These are phyloP conservation scores for Pterobdella sp. DNA, from an alignment of 2,888 invertebrate genomes.

Conservation along the genomic window DNA sequence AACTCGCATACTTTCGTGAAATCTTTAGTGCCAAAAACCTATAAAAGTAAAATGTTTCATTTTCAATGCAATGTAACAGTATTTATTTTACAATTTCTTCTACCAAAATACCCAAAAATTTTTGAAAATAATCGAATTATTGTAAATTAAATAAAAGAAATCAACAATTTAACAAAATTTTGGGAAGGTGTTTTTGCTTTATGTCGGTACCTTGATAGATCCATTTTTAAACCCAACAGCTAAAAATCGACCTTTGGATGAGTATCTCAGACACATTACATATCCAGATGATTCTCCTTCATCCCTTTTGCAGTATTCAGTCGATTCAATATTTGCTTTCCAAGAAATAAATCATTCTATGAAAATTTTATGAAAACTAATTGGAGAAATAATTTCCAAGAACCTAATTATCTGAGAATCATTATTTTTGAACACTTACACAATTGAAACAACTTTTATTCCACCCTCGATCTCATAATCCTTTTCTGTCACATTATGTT, in stretches of 20 bases:
- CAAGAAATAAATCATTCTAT: too few relatives aligned
- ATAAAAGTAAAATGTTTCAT: too few relatives aligned
- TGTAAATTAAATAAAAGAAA: background rate
- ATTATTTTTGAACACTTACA: background rate
- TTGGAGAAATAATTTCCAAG: too few relatives aligned
- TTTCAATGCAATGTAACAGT: background rate
- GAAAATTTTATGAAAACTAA: too few relatives aligned
- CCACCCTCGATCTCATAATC: background rate
- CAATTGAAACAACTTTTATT: background rate
- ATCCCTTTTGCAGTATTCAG: too few relatives aligned
- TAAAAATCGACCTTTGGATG: background rate
- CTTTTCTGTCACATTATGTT: background rate
- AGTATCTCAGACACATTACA: slow-evolving; percentile 6
- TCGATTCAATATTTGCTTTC: too few relatives aligned
- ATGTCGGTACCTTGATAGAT: slow-evolving; percentile 1
- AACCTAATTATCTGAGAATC: background rate
- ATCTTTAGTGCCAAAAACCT: background rate
- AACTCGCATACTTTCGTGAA: background rate
- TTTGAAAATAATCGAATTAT: background rate
- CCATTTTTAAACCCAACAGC: slow-evolving; percentile 7
- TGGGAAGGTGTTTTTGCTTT: too few relatives aligned
- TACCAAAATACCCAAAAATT: too few relatives aligned
- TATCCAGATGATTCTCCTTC: background rate
- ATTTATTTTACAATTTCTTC: too few relatives aligned
- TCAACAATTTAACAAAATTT: background rate